Evolutionary conservation across 2,888 invertebrate genomes (phyloP), one percentile per base, ranked within the genome.

Genomic region (Scaptomyza reducta): DNA sequence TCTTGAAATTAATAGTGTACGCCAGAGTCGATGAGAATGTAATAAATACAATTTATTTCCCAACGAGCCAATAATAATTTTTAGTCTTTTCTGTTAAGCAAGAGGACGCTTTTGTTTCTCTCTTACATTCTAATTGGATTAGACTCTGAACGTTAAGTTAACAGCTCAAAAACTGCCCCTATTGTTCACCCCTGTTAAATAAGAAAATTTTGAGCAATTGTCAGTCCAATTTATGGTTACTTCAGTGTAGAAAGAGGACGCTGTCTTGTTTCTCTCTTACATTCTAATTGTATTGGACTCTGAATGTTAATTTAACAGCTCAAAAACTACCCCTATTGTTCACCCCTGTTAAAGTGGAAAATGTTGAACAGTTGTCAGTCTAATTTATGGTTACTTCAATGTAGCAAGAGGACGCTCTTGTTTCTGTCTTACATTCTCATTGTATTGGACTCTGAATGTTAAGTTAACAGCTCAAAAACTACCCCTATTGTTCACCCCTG

Each of bases 1-100:
- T 58, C 76, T 70, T 75, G 50, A 70, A 55, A 44, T 62, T 47
- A 64, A 67, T 67, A 65, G 67, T 60, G 60, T 55, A 51, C 0
- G 14, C 6, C n/a, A 14, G 40, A n/a, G n/a, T n/a, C n/a, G n/a
- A n/a, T n/a, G n/a, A n/a, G n/a, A n/a, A n/a, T n/a, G n/a, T n/a
- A n/a, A n/a, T n/a, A n/a, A n/a, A n/a, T n/a, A n/a, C n/a, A n/a
- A n/a, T n/a, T n/a, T n/a, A n/a, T n/a, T n/a, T n/a, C n/a, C n/a
- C n/a, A n/a, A n/a, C n/a, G n/a, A n/a, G n/a, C n/a, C n/a, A n/a
- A n/a, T n/a, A n/a, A n/a, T n/a, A n/a, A n/a, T n/a, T n/a, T n/a
- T n/a, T n/a, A n/a, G n/a, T n/a, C n/a, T n/a, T n/a, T n/a, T n/a
- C n/a, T n/a, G n/a, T n/a, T n/a, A n/a, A n/a, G n/a, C n/a, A n/a